Evolutionary conservation across 2,113 vertebrate species (phyloP).

Genomic region (Seriola quinqueradiata): DNA sequence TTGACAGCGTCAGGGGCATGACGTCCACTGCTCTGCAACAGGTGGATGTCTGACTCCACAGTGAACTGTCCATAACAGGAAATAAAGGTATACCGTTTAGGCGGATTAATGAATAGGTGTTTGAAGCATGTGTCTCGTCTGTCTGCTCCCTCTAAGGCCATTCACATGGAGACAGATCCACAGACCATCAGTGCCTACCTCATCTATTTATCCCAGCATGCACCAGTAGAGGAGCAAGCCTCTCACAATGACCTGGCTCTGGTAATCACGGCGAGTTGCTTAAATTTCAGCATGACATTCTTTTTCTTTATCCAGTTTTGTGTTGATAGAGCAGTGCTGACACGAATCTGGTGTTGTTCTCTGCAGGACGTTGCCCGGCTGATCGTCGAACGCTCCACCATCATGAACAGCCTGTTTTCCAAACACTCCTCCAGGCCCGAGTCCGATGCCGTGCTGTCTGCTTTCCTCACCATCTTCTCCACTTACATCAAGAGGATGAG

Average conservation of each 20-base stretch:
- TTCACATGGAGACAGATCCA: slow-evolving; percentile 98
- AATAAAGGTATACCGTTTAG: not conserved
- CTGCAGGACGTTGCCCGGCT: slow-evolving; percentile 93
- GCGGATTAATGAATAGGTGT: not conserved
- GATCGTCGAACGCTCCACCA: slow-evolving; percentile 97
- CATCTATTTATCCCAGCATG: slow-evolving; percentile 97
- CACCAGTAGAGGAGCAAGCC: slow-evolving; percentile 94
- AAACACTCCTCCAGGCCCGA: slow-evolving; percentile 90
- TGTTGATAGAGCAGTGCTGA: not conserved
- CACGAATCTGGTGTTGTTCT: not conserved
- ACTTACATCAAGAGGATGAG: slow-evolving; percentile 94
- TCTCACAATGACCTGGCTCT: slow-evolving; percentile 95
- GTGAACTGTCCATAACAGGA: not conserved
- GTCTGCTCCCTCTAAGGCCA: slow-evolving; percentile 84
- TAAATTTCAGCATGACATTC: not conserved
- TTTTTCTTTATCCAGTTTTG: not conserved
- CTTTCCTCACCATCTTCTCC: slow-evolving; percentile 93
- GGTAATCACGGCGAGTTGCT: slow-evolving; percentile 81
- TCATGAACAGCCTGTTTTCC: slow-evolving; percentile 97
- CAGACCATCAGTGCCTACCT: slow-evolving; percentile 98
- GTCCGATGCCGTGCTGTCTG: slow-evolving; percentile 91
- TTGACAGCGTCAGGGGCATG: slow-evolving; percentile 91
- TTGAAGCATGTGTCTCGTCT: not conserved
- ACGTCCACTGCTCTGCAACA: slow-evolving; percentile 95
- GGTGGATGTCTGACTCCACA: slow-evolving; percentile 76